phyloP scores from a whole-genome alignment of 2,113 vertebrate species.

The Gulo gulo region DNA sequence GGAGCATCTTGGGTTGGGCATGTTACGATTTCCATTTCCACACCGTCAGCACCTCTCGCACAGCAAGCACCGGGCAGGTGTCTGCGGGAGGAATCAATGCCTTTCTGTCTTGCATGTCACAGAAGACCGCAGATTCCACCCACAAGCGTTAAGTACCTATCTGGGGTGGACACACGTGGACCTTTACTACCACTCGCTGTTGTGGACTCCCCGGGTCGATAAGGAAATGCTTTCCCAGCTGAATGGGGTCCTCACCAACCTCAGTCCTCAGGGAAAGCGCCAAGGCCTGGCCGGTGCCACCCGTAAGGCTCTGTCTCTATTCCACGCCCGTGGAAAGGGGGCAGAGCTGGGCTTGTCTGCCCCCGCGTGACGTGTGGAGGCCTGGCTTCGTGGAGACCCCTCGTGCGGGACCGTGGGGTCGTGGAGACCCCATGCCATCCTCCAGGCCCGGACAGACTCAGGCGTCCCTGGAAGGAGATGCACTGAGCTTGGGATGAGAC shows the following conservation, averaged over 20 bases:
- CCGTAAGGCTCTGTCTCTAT: background rate
- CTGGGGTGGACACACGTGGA: background rate
- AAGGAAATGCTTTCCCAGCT: background rate
- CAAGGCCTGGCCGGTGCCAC: background rate
- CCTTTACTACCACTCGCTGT: background rate
- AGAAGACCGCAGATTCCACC: background rate
- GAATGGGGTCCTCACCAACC: background rate
- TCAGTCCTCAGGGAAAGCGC: background rate
- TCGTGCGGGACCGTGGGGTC: no score
- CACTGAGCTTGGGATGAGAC: no score
- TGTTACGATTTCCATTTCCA: background rate
- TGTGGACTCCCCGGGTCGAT: background rate
- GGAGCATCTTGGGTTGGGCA: background rate
- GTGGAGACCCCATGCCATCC: background rate
- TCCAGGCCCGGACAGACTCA: background rate
- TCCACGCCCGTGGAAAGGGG: background rate
- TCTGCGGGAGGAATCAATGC: background rate
- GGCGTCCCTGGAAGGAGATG: background rate
- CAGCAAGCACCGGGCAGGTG: background rate
- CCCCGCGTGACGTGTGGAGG: fast-evolving
- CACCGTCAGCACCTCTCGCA: background rate
- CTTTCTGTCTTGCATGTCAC: background rate
- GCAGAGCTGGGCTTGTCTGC: background rate
- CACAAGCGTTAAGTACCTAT: background rate
- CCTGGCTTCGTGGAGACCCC: background rate